These are phyloP conservation scores for Macrosiphum euphorbiae DNA, from an alignment of 2,888 invertebrate species.

Conservation along the genomic window DNA sequence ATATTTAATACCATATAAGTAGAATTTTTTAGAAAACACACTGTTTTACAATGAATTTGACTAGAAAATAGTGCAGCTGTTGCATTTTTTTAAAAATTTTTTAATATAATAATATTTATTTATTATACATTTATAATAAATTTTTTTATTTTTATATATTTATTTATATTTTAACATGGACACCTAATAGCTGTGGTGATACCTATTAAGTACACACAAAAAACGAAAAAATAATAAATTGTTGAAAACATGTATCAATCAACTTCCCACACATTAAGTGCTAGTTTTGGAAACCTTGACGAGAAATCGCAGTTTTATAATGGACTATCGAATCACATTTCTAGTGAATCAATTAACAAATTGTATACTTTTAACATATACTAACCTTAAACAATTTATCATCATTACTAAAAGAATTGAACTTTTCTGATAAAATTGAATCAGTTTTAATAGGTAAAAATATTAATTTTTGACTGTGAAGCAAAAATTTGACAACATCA, in stretches of 20 bases:
- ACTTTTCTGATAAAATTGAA: constrained; percentile 59
- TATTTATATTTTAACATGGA: too few species aligned
- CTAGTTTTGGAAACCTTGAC: not conserved
- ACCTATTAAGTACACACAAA: too few species aligned
- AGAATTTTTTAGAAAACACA: not conserved
- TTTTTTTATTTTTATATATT: too few species aligned
- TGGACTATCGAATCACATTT: not conserved
- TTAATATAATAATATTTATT: too few species aligned
- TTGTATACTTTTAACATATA: not conserved
- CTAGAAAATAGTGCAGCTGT: not conserved
- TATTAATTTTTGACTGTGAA: constrained; percentile 43
- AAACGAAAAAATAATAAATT: too few species aligned
- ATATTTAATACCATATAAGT: not conserved
- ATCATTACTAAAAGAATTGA: constrained; percentile 38
- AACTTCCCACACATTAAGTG: too few species aligned
- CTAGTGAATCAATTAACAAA: not conserved
- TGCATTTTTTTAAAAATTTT: too few species aligned
- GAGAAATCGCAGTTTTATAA: too few species aligned
- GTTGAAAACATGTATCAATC: too few species aligned
- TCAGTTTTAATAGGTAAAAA: constrained; percentile 59
- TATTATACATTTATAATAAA: too few species aligned
- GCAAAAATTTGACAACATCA: constrained; percentile 55
- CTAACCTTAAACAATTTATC: constrained; percentile 30
- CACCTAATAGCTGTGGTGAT: too few species aligned
- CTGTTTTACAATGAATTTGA: not conserved